phyloP scores from a whole-genome alignment of 2,797 vertebrate species.

The Spatula versicolor region DNA sequence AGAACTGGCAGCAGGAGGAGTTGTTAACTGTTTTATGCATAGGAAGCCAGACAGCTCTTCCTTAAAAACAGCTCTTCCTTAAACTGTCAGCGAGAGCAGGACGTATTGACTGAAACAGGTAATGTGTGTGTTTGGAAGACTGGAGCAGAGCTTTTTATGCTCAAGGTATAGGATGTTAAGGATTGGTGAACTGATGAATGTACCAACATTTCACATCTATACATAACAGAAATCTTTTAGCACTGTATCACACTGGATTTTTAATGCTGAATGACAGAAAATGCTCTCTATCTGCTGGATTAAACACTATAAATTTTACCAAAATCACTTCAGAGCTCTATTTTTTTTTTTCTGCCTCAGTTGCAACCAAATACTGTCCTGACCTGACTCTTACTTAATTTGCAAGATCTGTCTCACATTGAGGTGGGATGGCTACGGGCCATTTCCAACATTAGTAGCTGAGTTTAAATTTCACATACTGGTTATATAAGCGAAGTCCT shows the following conservation, averaged over 20 bases:
- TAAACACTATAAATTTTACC: neutral
- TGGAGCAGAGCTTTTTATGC: neutral
- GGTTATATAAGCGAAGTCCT: neutral
- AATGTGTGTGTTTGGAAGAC: neutral
- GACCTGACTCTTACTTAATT: neutral
- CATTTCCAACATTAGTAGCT: neutral
- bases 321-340: neutral
- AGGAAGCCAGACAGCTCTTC: neutral
- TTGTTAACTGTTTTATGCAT: neutral
- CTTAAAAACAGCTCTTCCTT: neutral
- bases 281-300: neutral
- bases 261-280: neutral
- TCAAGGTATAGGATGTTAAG: neutral
- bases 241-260: neutral
- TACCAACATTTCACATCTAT: neutral
- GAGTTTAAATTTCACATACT: neutral
- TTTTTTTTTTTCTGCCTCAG: neutral
- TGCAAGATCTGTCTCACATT: neutral
- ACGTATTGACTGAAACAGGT: neutral
- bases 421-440: neutral
- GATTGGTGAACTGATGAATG: neutral
- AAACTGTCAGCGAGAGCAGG: neutral
- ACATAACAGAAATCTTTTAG: neutral
- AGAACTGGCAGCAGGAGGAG: neutral
- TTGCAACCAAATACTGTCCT: neutral